Conservation (phyloP, 2,113 vertebrate genomes). For the Percina caprodes region DNA sequence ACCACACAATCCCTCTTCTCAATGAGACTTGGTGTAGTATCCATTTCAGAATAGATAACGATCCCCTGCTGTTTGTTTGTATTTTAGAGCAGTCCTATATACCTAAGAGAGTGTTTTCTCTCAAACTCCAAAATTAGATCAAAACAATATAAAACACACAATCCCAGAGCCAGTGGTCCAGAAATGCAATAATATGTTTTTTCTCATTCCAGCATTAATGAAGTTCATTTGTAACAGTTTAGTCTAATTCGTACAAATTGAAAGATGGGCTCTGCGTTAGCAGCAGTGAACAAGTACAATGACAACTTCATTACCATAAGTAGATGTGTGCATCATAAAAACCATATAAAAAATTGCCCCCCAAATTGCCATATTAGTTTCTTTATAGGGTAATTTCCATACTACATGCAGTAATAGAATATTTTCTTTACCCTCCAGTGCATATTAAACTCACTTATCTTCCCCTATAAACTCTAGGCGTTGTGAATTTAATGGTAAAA, state of each 20-base stretch:
- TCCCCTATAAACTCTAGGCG: slow-evolving; percentile 95
- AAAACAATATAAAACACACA: slow-evolving; percentile 81
- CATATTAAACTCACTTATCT: slow-evolving; percentile 99
- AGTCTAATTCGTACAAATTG: slow-evolving; percentile 89
- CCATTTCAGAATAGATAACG: slow-evolving; percentile 71
- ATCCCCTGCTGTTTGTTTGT: slow-evolving; percentile 81
- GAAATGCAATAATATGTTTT: slow-evolving; percentile 80
- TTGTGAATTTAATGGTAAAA: slow-evolving; percentile 84
- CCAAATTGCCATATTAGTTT: slow-evolving; percentile 98
- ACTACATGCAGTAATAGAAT: slow-evolving; percentile 98
- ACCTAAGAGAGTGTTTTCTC: slow-evolving; percentile 74
- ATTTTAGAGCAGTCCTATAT: slow-evolving; percentile 66
- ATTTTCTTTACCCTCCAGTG: slow-evolving; percentile 99
- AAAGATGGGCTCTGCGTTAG: slow-evolving; percentile 92
- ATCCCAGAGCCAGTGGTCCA: slow-evolving; percentile 78
- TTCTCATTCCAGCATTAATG: slow-evolving; percentile 83
- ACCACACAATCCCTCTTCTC: slow-evolving; percentile 67
- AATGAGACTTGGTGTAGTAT: slow-evolving; percentile 72
- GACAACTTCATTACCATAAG: slow-evolving; percentile 99
- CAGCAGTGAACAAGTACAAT: slow-evolving; percentile 96
- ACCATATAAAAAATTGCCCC: slow-evolving; percentile 99
- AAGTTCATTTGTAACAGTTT: slow-evolving; percentile 88
- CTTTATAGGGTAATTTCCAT: slow-evolving; percentile 99
- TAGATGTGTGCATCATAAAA: slow-evolving; percentile 98
- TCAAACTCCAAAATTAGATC: slow-evolving; percentile 78